Percentiles rank a stretch among this genome's conserved stretches.
Conservation (phyloP, 2,888 invertebrate genomes). For the Rhopalosiphum nymphaeae region DNA sequence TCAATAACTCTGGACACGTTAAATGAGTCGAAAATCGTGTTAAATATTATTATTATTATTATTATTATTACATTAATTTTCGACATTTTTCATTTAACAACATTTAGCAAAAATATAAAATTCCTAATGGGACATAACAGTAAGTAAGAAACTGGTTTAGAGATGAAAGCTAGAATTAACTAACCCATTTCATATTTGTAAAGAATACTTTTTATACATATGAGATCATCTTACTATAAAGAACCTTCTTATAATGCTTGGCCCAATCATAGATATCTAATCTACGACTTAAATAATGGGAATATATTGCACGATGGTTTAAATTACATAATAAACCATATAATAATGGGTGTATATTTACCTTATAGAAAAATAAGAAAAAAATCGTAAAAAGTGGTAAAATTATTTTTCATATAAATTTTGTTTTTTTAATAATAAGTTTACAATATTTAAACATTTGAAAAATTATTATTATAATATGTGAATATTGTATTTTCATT, state of each 20-base stretch:
- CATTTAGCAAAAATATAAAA: background rate
- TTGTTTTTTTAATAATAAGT: background rate
- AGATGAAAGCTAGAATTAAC: background rate
- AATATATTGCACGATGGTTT: background rate
- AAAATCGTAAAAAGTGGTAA: background rate
- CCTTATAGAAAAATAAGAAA: background rate
- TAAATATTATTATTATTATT: background rate
- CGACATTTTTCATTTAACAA: slow-evolving; percentile 7
- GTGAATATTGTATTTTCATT: background rate
- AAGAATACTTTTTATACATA: background rate
- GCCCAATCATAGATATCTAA: background rate
- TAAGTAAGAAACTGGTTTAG: slow-evolving; percentile 18
- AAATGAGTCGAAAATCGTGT: background rate
- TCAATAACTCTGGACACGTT: background rate
- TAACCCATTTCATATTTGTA: background rate
- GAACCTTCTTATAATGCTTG: background rate
- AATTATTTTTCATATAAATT: background rate
- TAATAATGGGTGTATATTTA: background rate
- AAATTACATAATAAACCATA: background rate
- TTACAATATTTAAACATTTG: background rate
- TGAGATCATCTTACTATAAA: background rate
- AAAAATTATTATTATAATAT: background rate
- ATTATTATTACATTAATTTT: background rate
- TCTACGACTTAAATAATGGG: background rate
- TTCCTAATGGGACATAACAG: background rate